Percentiles rank a stretch among this genome's conserved stretches.
Evolutionary conservation across 1,140 invertebrate genomes (phyloP).

Genomic region (Drosophila busckii): DNA sequence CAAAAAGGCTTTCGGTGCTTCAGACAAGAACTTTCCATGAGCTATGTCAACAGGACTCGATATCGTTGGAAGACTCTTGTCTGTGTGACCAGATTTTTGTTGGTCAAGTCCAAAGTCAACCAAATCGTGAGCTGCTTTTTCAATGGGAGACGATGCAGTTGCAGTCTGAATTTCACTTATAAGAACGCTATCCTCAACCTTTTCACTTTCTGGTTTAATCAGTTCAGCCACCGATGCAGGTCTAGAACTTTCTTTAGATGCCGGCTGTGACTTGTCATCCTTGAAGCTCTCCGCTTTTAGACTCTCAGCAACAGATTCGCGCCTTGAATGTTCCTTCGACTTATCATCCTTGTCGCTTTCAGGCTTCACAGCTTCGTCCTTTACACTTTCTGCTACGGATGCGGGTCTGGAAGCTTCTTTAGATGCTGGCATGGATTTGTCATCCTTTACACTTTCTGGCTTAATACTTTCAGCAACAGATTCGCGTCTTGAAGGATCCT

Average conservation of each 20-base stretch:
- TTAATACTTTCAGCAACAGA: conserved; percentile 25
- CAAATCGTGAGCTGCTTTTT: no score
- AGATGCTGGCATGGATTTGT: background rate
- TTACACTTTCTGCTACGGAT: conserved; percentile 20
- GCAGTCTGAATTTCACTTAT: no score
- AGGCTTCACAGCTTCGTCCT: conserved; percentile 6
- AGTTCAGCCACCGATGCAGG: conserved; percentile 1
- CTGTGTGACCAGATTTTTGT: no score
- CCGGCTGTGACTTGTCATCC: background rate
- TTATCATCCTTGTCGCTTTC: conserved; percentile 9
- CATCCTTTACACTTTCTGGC: conserved; percentile 7
- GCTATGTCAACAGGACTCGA: no score
- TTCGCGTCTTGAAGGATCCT: conserved; percentile 10
- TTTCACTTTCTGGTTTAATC: background rate
- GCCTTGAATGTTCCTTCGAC: conserved; percentile 8
- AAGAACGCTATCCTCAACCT: conserved; percentile 27
- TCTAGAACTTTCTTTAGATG: conserved; percentile 3
- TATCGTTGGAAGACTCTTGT: no score
- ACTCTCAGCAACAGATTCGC: conserved; percentile 7
- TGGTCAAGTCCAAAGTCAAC: no score
- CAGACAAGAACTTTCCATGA: no score
- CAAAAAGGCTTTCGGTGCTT: no score
- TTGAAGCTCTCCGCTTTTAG: background rate
- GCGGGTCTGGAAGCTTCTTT: conserved; percentile 26
- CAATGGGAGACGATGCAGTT: no score